Conservation (phyloP, 2,113 vertebrate species). For the Lepisosteus oculatus region DNA sequence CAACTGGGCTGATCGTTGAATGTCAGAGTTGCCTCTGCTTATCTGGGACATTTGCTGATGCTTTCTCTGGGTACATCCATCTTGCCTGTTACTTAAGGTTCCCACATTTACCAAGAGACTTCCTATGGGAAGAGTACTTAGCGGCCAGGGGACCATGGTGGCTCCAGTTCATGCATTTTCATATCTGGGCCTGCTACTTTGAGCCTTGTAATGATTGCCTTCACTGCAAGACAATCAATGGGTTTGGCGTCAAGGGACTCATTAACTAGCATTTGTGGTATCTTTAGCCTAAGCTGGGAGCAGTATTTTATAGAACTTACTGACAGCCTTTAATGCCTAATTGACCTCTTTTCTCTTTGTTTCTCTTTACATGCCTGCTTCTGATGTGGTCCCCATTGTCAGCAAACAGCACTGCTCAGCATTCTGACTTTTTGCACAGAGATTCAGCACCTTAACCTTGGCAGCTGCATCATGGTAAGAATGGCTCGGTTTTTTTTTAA, state of each 20-base stretch:
- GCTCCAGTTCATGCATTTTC: conserved; percentile 52
- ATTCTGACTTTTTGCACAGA: conserved; percentile 95
- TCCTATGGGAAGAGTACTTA: conserved; percentile 47
- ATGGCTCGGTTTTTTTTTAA: too few relatives aligned
- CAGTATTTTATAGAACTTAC: conserved; percentile 60
- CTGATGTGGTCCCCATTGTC: conserved; percentile 60
- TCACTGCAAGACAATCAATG: conserved; percentile 68
- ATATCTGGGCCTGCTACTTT: conserved; percentile 50
- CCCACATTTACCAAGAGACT: conserved; percentile 42
- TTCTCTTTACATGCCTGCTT: conserved; percentile 54
- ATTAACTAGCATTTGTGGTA: conserved; percentile 70
- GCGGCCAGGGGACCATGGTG: conserved; percentile 46
- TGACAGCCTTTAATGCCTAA: conserved; percentile 77
- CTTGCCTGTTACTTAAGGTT: conserved; percentile 50
- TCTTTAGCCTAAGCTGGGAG: conserved; percentile 59
- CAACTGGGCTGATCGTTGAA: conserved; percentile 52
- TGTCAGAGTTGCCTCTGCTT: conserved; percentile 54
- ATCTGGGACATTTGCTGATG: conserved; percentile 37
- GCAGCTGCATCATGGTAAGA: conserved; percentile 94
- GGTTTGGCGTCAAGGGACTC: conserved; percentile 63
- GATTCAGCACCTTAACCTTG: conserved; percentile 90
- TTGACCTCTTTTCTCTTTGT: conserved; percentile 70
- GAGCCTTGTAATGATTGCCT: conserved; percentile 65
- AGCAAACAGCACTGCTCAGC: conserved; percentile 95
- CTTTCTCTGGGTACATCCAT: conserved; percentile 37